Evolutionary conservation across 2,113 vertebrate species (phyloP).

Genomic region (Agelaius phoeniceus): DNA sequence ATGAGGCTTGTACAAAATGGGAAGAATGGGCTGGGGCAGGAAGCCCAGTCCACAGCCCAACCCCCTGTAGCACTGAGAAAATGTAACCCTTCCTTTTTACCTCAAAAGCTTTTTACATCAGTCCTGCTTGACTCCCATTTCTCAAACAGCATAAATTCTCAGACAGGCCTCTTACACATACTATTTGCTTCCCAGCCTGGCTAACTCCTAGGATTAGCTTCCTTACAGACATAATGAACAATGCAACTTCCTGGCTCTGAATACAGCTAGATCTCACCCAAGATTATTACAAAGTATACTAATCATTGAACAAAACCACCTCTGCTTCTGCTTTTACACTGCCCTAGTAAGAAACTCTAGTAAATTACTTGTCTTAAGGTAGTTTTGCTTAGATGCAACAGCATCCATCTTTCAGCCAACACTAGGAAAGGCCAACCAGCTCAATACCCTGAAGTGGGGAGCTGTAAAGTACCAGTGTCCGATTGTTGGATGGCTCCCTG

Average conservation of each 20-base stretch:
- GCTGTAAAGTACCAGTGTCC: not conserved
- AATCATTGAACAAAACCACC: not conserved
- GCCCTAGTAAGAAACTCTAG: not conserved
- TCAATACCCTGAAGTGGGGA: not conserved
- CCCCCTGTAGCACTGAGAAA: not conserved
- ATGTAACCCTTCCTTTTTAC: not conserved
- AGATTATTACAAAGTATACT: not conserved
- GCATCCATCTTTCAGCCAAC: not conserved
- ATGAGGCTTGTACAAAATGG: fast-evolving
- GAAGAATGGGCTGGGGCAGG: not conserved
- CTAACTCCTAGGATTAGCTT: not conserved
- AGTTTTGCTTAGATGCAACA: not conserved
- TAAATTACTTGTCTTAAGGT: not conserved
- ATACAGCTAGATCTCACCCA: not conserved
- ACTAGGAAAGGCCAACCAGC: not conserved
- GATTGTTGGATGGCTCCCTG: not conserved
- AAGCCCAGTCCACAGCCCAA: not conserved
- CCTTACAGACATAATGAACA: not conserved
- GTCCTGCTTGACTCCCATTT: not conserved
- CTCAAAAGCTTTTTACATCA: not conserved
- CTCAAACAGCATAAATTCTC: not conserved
- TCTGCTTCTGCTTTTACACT: not conserved
- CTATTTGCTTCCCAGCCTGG: not conserved
- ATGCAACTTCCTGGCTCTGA: not conserved
- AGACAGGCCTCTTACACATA: fast-evolving